Evolutionary conservation across 2,888 invertebrate genomes (phyloP), one percentile per base, ranked within the genome.

Genomic region (Meganola albula): DNA sequence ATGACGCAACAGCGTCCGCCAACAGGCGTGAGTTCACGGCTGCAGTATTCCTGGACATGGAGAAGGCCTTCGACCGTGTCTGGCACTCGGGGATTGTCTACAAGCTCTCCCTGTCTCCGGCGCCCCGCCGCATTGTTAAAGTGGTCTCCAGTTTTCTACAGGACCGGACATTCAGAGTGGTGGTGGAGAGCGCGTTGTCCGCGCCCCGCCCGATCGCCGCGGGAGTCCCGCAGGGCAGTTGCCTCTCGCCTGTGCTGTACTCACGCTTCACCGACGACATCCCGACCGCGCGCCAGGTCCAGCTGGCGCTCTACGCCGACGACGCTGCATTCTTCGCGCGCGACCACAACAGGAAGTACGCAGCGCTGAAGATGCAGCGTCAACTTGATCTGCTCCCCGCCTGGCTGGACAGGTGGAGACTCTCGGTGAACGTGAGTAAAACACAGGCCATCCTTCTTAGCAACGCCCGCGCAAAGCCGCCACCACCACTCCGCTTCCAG

Each of bases 1-100:
- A n/a, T n/a, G n/a, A n/a, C n/a, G n/a, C n/a, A n/a, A n/a, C n/a
- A n/a, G 30, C 29, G 2, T 33, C 37, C 4, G 1, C 12, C 0
- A 61, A 58, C 33, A 40, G 31, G 18, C 21, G 24, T 0, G 33
- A 39, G 10, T 8, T 20, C 20, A 10, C 39, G 1, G 51, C 34
- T 5, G 52, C 44, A 7, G 54, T 59, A 4, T 43, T 58, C 27
- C 44, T 59, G 0, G 57, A 61, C 29, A 47, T 59, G 27, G 54
- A 50, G 26, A 57, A 61, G 28, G 52, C 58, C 1, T 60, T 65
- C 34, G 59, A 63, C 31, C 14, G 47, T 0, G 58, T 65, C 1
- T 61, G 62, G 62, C 60, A 63, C 31, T 26, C 28, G 1, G 58
- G 63, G 2, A 49, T 64, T 2, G 8, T 60, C 0, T 46, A 31